Evolutionary conservation across 2,113 vertebrate species (phyloP).

Genomic region (Ploceus nigricollis): DNA sequence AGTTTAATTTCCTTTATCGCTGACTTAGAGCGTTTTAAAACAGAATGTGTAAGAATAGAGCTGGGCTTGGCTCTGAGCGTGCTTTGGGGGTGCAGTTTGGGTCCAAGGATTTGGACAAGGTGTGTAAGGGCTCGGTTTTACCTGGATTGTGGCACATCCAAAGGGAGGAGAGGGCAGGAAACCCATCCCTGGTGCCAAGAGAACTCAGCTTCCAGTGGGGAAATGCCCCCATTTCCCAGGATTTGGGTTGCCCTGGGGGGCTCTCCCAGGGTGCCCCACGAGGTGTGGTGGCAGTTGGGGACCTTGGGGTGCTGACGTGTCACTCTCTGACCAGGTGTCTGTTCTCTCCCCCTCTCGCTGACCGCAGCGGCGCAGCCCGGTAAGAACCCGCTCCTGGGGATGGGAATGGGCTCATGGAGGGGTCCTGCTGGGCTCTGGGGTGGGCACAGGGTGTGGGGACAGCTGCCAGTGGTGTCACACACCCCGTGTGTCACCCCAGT

Average conservation of each 20-base stretch:
- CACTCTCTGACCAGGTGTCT: conserved; percentile 97
- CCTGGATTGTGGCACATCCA: accelerated
- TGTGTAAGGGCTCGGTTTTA: accelerated
- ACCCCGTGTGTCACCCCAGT: accelerated
- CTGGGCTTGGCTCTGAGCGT: not conserved
- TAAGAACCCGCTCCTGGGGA: conserved; percentile 66
- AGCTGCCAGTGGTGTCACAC: accelerated
- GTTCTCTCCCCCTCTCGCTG: conserved; percentile 99
- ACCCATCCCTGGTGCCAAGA: accelerated
- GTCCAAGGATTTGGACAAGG: not conserved
- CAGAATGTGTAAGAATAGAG: not conserved
- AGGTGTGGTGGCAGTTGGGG: not conserved
- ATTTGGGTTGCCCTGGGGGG: not conserved
- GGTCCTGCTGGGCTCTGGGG: accelerated
- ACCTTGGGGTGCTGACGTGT: conserved; percentile 77
- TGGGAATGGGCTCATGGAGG: accelerated
- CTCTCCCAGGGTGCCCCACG: accelerated
- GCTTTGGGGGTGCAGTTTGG: not conserved
- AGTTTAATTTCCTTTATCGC: not conserved
- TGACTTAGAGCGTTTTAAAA: not conserved
- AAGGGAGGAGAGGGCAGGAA: not conserved
- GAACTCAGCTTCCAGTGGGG: not conserved
- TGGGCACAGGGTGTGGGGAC: accelerated
- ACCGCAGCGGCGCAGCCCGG: conserved; percentile 98
- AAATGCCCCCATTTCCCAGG: accelerated